These are phyloP conservation scores for Epinotia bilunana DNA, from an alignment of 2,888 invertebrate genomes.

Conservation along the genomic window DNA sequence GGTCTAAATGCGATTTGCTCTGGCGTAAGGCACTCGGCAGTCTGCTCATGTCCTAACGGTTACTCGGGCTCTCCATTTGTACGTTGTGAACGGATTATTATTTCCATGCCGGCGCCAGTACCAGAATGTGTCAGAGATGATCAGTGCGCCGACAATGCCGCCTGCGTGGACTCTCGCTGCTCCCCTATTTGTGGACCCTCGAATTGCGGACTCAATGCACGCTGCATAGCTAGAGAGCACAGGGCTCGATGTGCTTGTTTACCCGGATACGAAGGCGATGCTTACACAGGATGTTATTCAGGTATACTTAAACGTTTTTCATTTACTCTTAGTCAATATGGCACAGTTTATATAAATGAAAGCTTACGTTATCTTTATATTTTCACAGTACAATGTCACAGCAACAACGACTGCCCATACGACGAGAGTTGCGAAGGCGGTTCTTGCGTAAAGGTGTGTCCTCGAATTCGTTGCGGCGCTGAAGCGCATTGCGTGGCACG, in stretches of 20 bases:
- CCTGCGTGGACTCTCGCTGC: conserved; percentile 91
- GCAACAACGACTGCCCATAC: conserved; percentile 92
- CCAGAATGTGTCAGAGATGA: conserved; percentile 91
- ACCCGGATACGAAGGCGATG: conserved; percentile 93
- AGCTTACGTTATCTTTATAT: conserved; percentile 27
- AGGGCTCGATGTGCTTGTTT: conserved; percentile 92
- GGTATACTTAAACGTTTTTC: conserved; percentile 69
- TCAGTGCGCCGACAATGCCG: conserved; percentile 92
- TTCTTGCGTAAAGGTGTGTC: conserved; percentile 92
- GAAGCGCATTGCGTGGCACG: conserved; percentile 92
- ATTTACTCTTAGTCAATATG: neutral
- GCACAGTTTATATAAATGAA: neutral
- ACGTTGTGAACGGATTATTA: conserved; percentile 84
- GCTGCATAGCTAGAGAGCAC: conserved; percentile 91
- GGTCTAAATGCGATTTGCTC: conserved; percentile 94
- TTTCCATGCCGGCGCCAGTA: conserved; percentile 76
- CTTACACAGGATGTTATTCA: conserved; percentile 90
- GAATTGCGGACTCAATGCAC: conserved; percentile 91
- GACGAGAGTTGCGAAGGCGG: conserved; percentile 92
- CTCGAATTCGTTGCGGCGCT: conserved; percentile 90
- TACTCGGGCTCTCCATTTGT: conserved; percentile 91
- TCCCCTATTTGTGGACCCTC: conserved; percentile 89
- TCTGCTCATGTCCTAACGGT: conserved; percentile 92
- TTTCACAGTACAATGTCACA: conserved; percentile 90
- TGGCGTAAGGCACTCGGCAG: conserved; percentile 87